Conservation (phyloP, 2,797 vertebrate genomes). For the Dipus sagitta region DNA sequence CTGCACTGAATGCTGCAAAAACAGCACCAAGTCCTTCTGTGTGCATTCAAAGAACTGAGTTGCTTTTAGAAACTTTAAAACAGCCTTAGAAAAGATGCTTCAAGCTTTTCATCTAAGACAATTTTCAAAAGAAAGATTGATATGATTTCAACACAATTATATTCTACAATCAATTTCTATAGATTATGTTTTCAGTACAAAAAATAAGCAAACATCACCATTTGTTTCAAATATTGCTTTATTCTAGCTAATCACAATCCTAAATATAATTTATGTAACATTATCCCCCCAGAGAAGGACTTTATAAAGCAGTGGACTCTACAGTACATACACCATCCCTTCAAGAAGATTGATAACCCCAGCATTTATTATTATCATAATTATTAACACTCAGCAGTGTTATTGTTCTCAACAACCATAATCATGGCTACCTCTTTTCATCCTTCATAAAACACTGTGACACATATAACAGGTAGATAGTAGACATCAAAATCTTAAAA, state of each 20-base stretch:
- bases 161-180: not conserved
- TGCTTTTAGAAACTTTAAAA: conserved; percentile 35
- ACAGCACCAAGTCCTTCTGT: not conserved
- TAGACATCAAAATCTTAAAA: not conserved
- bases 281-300: not conserved
- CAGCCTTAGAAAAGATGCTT: not conserved
- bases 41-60: not conserved
- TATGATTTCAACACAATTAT: not conserved
- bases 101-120: conserved; percentile 20
- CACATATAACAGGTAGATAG: not conserved
- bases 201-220: not conserved
- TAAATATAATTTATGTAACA: not conserved
- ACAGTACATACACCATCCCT: not conserved
- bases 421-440: not conserved
- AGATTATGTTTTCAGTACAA: not conserved
- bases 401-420: conserved; percentile 37
- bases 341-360: not conserved
- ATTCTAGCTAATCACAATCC: not conserved
- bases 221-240: conserved; percentile 27
- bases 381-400: not conserved
- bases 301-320: conserved; percentile 3
- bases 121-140: conserved; percentile 5
- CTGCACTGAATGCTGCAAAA: not conserved
- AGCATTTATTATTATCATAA: not conserved
- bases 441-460: conserved; percentile 10